Percentiles rank a stretch among this genome's conserved stretches.
Conservation (phyloP, 1,140 invertebrate genomes). For the Agraylea sexmaculata region DNA sequence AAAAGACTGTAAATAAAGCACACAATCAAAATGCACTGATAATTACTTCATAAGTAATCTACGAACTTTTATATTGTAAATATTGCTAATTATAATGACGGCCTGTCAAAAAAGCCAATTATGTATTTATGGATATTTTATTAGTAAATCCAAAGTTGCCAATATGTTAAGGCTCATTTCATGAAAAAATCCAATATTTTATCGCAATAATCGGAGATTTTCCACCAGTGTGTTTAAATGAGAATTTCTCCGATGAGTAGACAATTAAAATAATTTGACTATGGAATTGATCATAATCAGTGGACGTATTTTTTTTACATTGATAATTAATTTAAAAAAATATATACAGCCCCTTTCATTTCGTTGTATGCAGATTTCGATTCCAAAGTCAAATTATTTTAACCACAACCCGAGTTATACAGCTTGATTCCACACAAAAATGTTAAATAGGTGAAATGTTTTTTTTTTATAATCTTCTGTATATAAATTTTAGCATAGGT, state of each 20-base stretch:
- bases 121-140: not conserved
- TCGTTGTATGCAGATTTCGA: too few relatives aligned
- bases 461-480: too few relatives aligned
- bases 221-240: not conserved
- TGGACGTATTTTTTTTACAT: too few relatives aligned
- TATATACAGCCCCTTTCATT: too few relatives aligned
- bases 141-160: not conserved
- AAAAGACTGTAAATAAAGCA: conserved; percentile 31
- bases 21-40: not conserved
- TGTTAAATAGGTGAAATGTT: too few relatives aligned
- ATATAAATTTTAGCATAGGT: too few relatives aligned
- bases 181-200: conserved; percentile 3
- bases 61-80: conserved; percentile 2
- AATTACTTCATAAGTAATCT: conserved; percentile 6
- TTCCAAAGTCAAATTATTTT: too few relatives aligned
- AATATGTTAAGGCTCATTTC: not conserved
- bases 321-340: too few relatives aligned
- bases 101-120: conserved; percentile 6
- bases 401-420: too few relatives aligned
- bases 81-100: conserved; percentile 2
- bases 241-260: conserved; percentile 4
- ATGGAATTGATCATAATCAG: too few relatives aligned
- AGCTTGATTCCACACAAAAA: too few relatives aligned
- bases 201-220: conserved; percentile 9
- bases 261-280: conserved; percentile 3